Evolutionary conservation across 2,113 vertebrate genomes (phyloP).

Genomic region (Hyperoodon ampullatus): DNA sequence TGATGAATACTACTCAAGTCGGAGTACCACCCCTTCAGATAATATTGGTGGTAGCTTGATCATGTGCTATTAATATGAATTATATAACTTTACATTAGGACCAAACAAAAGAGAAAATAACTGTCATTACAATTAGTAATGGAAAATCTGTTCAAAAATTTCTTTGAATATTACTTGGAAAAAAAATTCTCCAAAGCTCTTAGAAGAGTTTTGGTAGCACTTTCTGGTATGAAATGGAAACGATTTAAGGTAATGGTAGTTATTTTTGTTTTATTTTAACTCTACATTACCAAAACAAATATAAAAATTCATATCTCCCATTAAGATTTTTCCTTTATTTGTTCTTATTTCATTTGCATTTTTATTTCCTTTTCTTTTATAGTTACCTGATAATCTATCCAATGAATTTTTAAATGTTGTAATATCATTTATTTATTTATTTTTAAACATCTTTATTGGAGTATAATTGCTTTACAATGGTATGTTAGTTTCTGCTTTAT

Average conservation of each 20-base stretch:
- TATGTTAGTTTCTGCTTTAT: too few relatives aligned
- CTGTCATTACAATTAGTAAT: not conserved
- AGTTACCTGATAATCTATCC: not conserved
- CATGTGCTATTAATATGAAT: not conserved
- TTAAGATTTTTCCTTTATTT: slow-evolving; percentile 11
- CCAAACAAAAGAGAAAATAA: slow-evolving; percentile 20
- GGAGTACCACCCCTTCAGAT: not conserved
- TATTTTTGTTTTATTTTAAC: slow-evolving; percentile 57
- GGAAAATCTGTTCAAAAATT: slow-evolving; percentile 31
- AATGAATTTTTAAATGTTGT: not conserved
- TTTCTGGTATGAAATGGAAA: slow-evolving; percentile 44
- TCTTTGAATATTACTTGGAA: slow-evolving; percentile 21
- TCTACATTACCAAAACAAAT: slow-evolving; percentile 19
- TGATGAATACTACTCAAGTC: not conserved
- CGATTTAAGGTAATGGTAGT: not conserved
- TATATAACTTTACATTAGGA: not conserved
- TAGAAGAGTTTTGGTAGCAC: slow-evolving; percentile 26
- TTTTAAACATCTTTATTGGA: too few relatives aligned
- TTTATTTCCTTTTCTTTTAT: not conserved
- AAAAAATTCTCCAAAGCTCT: slow-evolving; percentile 21
- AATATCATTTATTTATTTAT: not conserved
- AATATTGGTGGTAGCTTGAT: not conserved
- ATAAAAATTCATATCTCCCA: not conserved
- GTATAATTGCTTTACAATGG: too few relatives aligned
- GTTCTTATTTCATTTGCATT: slow-evolving; percentile 19